These are phyloP conservation scores for Antheraea assamensis DNA, from an alignment of 2,888 invertebrate species.

Conservation along the genomic window DNA sequence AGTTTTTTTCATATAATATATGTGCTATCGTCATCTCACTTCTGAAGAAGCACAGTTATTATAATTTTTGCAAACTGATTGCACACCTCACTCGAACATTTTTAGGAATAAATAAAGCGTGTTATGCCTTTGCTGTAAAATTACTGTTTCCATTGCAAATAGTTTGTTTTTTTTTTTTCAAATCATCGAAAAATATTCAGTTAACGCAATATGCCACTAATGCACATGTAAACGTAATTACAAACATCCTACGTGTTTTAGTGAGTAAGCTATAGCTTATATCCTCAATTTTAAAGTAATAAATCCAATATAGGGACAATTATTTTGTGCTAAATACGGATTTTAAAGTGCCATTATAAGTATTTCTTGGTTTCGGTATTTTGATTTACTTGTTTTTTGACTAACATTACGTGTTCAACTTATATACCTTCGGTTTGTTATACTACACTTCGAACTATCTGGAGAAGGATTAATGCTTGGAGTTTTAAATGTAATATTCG, in stretches of 20 bases:
- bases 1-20: too few species aligned
- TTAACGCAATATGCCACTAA: neutral
- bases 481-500: neutral
- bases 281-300: conserved; percentile 10
- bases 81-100: neutral
- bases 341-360: neutral
- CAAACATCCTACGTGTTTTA: neutral
- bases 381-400: neutral
- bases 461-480: neutral
- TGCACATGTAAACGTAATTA: neutral
- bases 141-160: neutral
- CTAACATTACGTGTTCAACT: neutral
- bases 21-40: too few species aligned
- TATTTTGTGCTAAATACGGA: neutral
- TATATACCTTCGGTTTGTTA: neutral
- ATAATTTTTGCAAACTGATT: too few species aligned
- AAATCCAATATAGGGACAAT: neutral
- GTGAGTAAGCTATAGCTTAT: neutral
- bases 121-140: neutral
- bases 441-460: neutral
- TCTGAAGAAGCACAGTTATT: too few species aligned
- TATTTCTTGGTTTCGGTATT: neutral
- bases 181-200: neutral
- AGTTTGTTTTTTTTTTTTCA: neutral
- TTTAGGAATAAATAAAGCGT: neutral